Base-by-base conservation (phyloP, 2,113 vertebrate species). In the Salminus brasiliensis region DNA sequence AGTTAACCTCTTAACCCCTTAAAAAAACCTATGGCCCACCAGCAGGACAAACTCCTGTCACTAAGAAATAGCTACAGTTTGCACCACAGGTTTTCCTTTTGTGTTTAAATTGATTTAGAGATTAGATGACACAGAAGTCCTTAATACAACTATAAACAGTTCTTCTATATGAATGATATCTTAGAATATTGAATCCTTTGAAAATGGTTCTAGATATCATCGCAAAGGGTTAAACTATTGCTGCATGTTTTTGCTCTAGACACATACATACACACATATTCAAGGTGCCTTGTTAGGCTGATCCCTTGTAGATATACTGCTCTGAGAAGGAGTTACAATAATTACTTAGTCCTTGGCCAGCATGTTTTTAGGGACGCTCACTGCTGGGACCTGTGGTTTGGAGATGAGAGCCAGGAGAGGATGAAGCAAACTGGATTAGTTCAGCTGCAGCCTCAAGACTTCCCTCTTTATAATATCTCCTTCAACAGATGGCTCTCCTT, bases 361-460 rank as follows among this genome's bases (percentile, higher is more conserved):
- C n/a, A 36, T 66, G 18, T 66, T 11, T 66, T n/a, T 39, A 39
- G 62, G 39, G 62, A 8, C n/a, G 62, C 23, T 66, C 32, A 36
- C 62, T 5, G 13, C 59, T 62, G 59, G 59, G 59, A 62, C 59
- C 59, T 62, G 59, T n/a, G 8, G 62, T 65, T n/a, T 18, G 4
- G 32, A 36, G 62, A 65, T 10, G 30, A 43, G 27, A 72, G 62
- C 25, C 25, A 49, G 62, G 34, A 81, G 52, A 82, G 79, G 63
- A 81, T 63, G 81, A 59, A 82, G 75, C 78, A 86, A 88, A 85
- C 85, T 83, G 79, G 76, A 88, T 88, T 89, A 84, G 88, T 88
- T 88, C 76, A 81, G 83, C 88, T 62, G 78, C 84, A 87, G 83
- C 86, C 85, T 49, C 79, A 53, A 81, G 85, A 87, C 84, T 80